Conservation (phyloP, 2,888 invertebrate genomes). For the Athalia circularis region DNA sequence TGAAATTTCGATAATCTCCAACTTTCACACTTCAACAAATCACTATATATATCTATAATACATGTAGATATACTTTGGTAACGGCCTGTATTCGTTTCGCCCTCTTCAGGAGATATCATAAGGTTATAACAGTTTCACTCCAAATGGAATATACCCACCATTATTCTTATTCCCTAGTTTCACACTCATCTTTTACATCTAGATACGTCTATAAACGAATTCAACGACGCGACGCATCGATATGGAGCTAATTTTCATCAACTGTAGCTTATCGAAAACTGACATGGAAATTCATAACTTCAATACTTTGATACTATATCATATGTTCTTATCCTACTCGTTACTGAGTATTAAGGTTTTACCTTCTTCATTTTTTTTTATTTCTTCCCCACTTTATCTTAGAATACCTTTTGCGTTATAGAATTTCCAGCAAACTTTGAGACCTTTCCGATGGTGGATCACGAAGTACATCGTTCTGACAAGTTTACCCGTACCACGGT, state of each 20-base stretch:
- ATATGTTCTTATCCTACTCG: not conserved
- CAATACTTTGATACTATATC: not conserved
- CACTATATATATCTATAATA: not conserved
- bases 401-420: constrained; percentile 1
- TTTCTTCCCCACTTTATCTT: not conserved
- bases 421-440: not conserved
- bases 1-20: constrained; percentile 24
- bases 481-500: not conserved
- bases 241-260: no score
- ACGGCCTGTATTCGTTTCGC: no score
- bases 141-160: no score
- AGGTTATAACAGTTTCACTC: no score
- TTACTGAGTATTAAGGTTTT: not conserved
- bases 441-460: not conserved
- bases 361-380: not conserved
- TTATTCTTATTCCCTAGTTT: no score
- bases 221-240: no score
- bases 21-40: constrained; percentile 29
- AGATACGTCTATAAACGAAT: no score
- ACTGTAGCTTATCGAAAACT: no score
- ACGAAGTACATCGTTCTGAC: not conserved
- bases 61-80: not conserved
- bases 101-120: no score
- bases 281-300: no score
- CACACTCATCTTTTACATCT: no score